Evolutionary conservation across 2,888 invertebrate species (phyloP).

Genomic region (Drosophila robusta): DNA sequence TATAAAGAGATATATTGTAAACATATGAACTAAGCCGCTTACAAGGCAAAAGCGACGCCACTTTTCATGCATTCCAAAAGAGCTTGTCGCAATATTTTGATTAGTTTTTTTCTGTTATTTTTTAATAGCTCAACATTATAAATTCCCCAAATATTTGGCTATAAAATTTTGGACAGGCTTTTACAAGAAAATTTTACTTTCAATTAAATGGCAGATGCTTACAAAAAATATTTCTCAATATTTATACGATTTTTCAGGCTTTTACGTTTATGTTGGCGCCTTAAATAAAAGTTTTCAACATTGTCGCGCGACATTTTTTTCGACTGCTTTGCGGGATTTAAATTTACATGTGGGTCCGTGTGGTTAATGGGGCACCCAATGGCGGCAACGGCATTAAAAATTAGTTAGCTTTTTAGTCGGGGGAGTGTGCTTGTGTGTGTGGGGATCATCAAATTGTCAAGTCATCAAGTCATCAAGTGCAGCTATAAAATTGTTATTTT

Average conservation of each 20-base stretch:
- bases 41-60: conserved; percentile 42
- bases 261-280: conserved; percentile 33
- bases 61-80: conserved; percentile 16
- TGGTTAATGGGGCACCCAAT: conserved; percentile 34
- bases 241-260: conserved; percentile 28
- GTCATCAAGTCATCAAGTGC: conserved; percentile 54
- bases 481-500: conserved; percentile 67
- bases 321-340: conserved; percentile 29
- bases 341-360: conserved; percentile 39
- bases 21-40: conserved; percentile 64
- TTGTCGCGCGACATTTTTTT: conserved; percentile 42
- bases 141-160: conserved; percentile 69
- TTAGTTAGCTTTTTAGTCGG: conserved; percentile 63
- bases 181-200: conserved; percentile 49
- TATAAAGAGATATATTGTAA: conserved; percentile 25
- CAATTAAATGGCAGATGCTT: conserved; percentile 60
- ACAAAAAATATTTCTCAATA: conserved; percentile 42
- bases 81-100: conserved; percentile 77
- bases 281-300: conserved; percentile 44
- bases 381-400: conserved; percentile 57
- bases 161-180: conserved; percentile 47
- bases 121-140: conserved; percentile 45
- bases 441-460: conserved; percentile 42
- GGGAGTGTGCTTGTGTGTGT: conserved; percentile 7
- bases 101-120: conserved; percentile 40